Evolutionary conservation across 53 echinoderm and acorn worm species (phyloP).

Genomic region (Holothuria leucospilota): DNA sequence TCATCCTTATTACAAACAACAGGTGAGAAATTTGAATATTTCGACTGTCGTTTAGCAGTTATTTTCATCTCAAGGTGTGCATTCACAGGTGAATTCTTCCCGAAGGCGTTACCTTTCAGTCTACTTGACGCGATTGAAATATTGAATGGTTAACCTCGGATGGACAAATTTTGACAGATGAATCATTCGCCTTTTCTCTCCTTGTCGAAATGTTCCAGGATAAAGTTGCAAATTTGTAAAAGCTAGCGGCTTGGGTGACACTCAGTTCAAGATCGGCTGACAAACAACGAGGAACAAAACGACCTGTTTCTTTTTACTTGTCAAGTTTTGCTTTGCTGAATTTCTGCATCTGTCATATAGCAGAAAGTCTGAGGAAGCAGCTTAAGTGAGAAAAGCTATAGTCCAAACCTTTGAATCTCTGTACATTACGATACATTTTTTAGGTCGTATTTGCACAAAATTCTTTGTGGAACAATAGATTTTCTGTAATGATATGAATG

Average conservation of each 20-base stretch:
- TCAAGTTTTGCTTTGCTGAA: neutral
- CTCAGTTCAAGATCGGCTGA: neutral
- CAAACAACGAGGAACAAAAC: neutral
- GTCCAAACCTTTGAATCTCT: too few species aligned
- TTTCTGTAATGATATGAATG: too few species aligned
- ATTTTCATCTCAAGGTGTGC: constrained; percentile 10
- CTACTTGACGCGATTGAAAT: neutral
- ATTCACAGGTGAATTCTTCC: constrained; percentile 27
- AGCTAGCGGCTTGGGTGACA: constrained; percentile 7
- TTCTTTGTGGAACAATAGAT: too few species aligned
- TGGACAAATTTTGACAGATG: neutral
- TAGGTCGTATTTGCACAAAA: too few species aligned
- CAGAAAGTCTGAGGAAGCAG: too few species aligned
- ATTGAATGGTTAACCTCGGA: constrained; percentile 5
- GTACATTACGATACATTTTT: too few species aligned
- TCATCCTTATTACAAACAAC: too few species aligned
- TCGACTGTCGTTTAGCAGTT: too few species aligned
- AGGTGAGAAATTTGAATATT: too few species aligned
- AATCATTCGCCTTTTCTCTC: neutral
- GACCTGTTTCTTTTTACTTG: neutral
- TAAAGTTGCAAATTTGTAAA: constrained; percentile 23
- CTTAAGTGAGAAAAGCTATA: too few species aligned
- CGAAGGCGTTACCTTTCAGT: constrained; percentile 2
- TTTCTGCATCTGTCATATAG: too few species aligned
- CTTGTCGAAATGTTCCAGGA: constrained; percentile 27